Percentiles rank a stretch among this genome's conserved stretches.
phyloP scores from a whole-genome alignment of 23 tunicate genomes.

The Oikopleura vanhoeffeni region DNA sequence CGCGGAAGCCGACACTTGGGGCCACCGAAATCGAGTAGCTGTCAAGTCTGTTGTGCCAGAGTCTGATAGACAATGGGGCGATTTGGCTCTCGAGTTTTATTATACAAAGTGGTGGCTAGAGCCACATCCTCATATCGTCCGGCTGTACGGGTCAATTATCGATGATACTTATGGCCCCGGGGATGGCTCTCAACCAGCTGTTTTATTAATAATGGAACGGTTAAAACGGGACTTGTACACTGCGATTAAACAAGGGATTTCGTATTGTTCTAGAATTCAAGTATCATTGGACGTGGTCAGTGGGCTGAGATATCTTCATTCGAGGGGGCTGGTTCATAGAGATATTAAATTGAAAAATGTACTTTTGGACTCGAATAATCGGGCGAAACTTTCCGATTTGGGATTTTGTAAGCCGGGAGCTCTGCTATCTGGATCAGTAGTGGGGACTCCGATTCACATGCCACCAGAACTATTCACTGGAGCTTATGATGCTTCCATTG shows the following conservation, averaged over 20 bases:
- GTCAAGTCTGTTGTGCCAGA: slow-evolving; percentile 50
- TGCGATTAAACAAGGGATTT: slow-evolving; percentile 29
- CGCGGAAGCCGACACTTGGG: slow-evolving; percentile 27
- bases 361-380: slow-evolving; percentile 28
- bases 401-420: slow-evolving; percentile 69
- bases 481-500: slow-evolving; percentile 39
- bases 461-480: slow-evolving; percentile 59
- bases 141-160: slow-evolving; percentile 35
- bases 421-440: slow-evolving; percentile 60
- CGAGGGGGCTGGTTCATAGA: slow-evolving; percentile 52
- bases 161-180: slow-evolving; percentile 43
- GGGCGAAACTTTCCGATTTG: slow-evolving; percentile 46
- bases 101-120: slow-evolving; percentile 40
- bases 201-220: slow-evolving; percentile 48
- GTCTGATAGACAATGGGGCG: slow-evolving; percentile 45
- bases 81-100: slow-evolving; percentile 46
- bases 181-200: slow-evolving; percentile 26
- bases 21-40: slow-evolving; percentile 26
- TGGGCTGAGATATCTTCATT: slow-evolving; percentile 49
- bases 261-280: slow-evolving; percentile 25
- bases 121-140: slow-evolving; percentile 48
- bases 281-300: slow-evolving; percentile 44
- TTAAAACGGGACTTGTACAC: slow-evolving; percentile 34
- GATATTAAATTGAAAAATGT: slow-evolving; percentile 61
- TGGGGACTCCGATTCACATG: slow-evolving; percentile 65